Evolutionary conservation across 2,888 invertebrate species (phyloP), one percentile per base, ranked within the genome.

Genomic region (Drosophila prostipennis): DNA sequence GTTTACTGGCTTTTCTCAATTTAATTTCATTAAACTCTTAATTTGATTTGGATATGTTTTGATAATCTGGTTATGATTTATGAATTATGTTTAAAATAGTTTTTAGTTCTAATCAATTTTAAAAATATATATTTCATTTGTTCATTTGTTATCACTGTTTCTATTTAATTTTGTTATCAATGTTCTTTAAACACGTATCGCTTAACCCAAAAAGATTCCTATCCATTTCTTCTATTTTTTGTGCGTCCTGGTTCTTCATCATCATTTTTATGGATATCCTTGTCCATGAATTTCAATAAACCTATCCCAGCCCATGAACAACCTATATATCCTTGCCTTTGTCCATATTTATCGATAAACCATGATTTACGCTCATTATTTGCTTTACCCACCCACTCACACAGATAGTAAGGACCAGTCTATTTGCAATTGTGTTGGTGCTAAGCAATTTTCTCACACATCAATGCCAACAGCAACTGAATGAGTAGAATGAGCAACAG

Each of bases 361-460:
- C 84, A 84, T 84, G 84, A 87, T 84, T 85, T 84, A 85, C 86
- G 72, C 76, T 82, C 87, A 87, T 87, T 87, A 87, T 87, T 87
- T 85, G 85, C 69, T 46, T 55, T 58, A 46, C 75, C 53, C 40
- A 39, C 63, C 64, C 64, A 65, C 58, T 68, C 63, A 63, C 67
- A 65, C 26, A n/a, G 39, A 63, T 19, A 46, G 39, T 14, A 19
- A 52, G 70, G 46, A 71, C 40, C 16, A 48, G 32, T 32, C 32
- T 57, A 59, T 73, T 74, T 72, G 73, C 71, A 55, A 65, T 79
- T 72, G 73, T 64, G 63, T 61, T 54, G 60, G 73, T 72, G 56
- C 61, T 74, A 63, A 69, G 80, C 72, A 57, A 81, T 77, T 55
- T 82, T 86, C 63, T 56, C 77, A 78, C 82, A 87, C 87, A 87